These are phyloP conservation scores for Meiosimyza decipiens DNA, from an alignment of 2,888 invertebrate genomes.

Conservation along the genomic window DNA sequence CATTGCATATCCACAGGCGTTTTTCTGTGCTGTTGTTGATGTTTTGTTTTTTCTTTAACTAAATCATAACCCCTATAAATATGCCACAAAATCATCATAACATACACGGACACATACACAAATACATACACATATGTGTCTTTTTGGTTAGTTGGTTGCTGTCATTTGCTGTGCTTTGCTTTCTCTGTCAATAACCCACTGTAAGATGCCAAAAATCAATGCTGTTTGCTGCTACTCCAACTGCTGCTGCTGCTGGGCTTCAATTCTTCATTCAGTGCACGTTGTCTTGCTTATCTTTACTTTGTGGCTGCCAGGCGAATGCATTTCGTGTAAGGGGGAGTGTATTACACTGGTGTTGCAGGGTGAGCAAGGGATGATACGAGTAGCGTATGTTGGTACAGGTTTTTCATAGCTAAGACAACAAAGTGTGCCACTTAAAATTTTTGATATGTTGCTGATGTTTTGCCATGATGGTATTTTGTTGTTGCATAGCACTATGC, in stretches of 20 bases:
- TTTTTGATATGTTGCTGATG: neutral
- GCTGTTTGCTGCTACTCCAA: conserved; percentile 7
- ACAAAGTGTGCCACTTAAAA: neutral
- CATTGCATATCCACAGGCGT: too few species aligned
- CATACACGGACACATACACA: neutral
- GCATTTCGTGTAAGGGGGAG: neutral
- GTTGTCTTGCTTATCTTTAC: too few species aligned
- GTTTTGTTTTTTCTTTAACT: too few species aligned
- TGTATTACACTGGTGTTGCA: too few species aligned
- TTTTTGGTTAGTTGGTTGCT: neutral
- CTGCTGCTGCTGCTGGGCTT: too few species aligned
- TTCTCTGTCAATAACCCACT: conserved; percentile 24
- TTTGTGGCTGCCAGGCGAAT: conserved; percentile 20
- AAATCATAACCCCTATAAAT: too few species aligned
- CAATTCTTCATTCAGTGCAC: too few species aligned
- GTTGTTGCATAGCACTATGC: conserved; percentile 6
- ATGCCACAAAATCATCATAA: neutral
- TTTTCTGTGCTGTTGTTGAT: too few species aligned
- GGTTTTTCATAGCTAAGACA: neutral
- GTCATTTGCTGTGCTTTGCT: neutral
- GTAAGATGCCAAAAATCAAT: conserved; percentile 29
- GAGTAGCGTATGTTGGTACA: too few species aligned
- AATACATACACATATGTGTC: neutral
- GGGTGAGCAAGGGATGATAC: neutral
- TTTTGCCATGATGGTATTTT: neutral